These are phyloP conservation scores for Drosophila gaucha DNA, from an alignment of 2,888 invertebrate genomes.

Conservation along the genomic window DNA sequence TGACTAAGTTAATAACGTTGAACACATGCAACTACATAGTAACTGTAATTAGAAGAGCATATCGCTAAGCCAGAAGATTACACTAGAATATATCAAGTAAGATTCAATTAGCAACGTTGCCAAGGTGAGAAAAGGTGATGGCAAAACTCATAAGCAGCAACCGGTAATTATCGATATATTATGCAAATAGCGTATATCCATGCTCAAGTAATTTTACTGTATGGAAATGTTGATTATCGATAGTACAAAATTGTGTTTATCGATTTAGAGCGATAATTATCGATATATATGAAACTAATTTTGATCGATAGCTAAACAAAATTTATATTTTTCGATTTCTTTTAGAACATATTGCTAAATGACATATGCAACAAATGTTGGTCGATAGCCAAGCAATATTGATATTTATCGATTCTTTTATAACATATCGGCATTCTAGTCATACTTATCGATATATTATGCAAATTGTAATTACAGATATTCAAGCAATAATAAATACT, in stretches of 20 bases:
- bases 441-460: too few species aligned
- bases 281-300: not conserved
- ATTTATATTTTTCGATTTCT: too few species aligned
- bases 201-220: too few species aligned
- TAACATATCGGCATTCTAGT: too few species aligned
- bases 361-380: too few species aligned
- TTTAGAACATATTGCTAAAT: too few species aligned
- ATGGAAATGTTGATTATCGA: not conserved
- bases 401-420: too few species aligned
- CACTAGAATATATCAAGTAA: not conserved
- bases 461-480: not conserved
- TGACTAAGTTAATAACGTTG: constrained; percentile 41
- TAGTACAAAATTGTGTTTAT: too few species aligned
- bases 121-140: not conserved
- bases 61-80: not conserved
- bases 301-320: not conserved
- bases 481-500: not conserved
- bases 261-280: not conserved
- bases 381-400: too few species aligned
- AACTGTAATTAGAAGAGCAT: constrained; percentile 29
- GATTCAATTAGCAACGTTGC: too few species aligned
- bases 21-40: constrained; percentile 30
- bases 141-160: not conserved
- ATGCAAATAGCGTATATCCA: not conserved
- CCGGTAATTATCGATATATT: not conserved